Evolutionary conservation across 2,113 vertebrate genomes (phyloP).

Genomic region (Lonchura striata): DNA sequence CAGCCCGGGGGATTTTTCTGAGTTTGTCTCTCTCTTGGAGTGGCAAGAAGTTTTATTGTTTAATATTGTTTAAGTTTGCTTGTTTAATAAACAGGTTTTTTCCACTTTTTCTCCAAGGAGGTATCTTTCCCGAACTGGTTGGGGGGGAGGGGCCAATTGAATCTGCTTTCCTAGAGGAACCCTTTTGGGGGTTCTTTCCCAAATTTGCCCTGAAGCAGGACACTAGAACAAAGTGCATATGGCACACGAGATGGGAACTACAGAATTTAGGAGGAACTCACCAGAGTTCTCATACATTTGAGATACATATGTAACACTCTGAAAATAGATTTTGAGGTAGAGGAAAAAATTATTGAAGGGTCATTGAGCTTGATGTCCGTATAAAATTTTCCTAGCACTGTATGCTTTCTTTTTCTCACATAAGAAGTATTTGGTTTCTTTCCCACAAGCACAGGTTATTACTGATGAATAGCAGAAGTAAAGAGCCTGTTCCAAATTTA

Average conservation of each 20-base stretch:
- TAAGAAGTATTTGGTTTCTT: not conserved
- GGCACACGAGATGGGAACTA: not conserved
- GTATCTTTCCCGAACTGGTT: too few species aligned
- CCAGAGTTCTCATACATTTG: not conserved
- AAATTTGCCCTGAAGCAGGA: too few species aligned
- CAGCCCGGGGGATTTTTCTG: too few species aligned
- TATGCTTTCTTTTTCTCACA: not conserved
- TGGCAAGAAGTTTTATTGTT: too few species aligned
- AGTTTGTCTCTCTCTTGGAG: too few species aligned
- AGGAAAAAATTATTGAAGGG: not conserved
- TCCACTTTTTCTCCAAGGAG: too few species aligned
- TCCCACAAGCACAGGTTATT: not conserved
- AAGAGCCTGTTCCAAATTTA: not conserved
- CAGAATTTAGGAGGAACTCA: not conserved
- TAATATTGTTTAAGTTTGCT: too few species aligned
- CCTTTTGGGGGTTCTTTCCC: too few species aligned
- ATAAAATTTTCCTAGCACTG: not conserved
- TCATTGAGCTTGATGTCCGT: not conserved
- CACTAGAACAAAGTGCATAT: not conserved
- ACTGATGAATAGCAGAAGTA: not conserved
- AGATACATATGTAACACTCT: not conserved
- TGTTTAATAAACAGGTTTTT: too few species aligned
- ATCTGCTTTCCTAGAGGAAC: too few species aligned
- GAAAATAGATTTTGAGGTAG: not conserved
- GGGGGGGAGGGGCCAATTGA: too few species aligned